Base-by-base conservation (phyloP, 2,797 vertebrate species). In the Chaetodon trifasciatus region DNA sequence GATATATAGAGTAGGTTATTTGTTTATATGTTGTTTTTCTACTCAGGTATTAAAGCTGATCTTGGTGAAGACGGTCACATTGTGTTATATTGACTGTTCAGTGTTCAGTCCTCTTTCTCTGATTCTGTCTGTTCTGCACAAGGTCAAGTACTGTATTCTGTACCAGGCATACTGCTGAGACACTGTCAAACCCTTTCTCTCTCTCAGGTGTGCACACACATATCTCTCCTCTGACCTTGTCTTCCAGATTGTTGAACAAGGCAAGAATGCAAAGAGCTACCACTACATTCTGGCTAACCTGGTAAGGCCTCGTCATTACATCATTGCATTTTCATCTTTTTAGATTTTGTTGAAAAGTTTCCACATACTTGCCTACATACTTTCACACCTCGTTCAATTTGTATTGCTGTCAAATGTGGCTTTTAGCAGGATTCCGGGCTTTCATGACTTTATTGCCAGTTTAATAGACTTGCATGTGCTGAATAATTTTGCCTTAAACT, bases 201-300 rank as follows among this genome's bases (percentile, higher is more conserved):
- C 47, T 69, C 57, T 58, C 44, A 55, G 19, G 5, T 55, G 32
- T 55, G 76, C 67, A 76, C 65, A 72, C 56, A 52, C 39, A 78
- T 42, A 35, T 73, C 56, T 87, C 53, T 81, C 52, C 17, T 84
- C 37, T 85, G 69, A 70, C 65, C 88, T 85, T 93, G 37, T 91
- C 69, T 96, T 96, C 12, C 92, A 99, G 98, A 98, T 99, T 77
- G 95, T 98, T 73, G 97, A 97, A 75, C 95, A 98, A 79, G 97
- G 97, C 83, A 99, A 99, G 93, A 98, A 99, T 15, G 96, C 98
- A 69, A 98, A 98, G 23, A 98, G 97, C 62, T 99, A 99, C 91
- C 98, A 99, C 93, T 99, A 99, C 95, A 99, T 99, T 86, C 95
- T 99, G 78, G 98, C 98, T 81, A 99, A 99, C 91, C 93, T 99